A percentile compares a stretch with the other conserved stretches of the same genome.
These are phyloP conservation scores for Helogale parvula DNA, from an alignment of 2,113 vertebrate genomes.

Conservation along the genomic window DNA sequence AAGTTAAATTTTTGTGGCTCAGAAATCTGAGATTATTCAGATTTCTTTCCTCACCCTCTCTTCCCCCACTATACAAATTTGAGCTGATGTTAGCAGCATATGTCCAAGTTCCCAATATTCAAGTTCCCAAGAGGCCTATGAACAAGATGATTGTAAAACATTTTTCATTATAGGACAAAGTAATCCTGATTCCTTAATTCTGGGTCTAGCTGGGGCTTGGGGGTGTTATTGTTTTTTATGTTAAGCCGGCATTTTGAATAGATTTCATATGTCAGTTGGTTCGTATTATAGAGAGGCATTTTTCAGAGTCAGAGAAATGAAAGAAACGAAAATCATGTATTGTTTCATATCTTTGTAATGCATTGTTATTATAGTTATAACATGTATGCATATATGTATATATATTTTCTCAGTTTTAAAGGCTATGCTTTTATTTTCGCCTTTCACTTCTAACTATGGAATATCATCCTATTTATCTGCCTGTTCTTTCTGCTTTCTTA, in stretches of 20 bases:
- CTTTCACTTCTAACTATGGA: background rate
- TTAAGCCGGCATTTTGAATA: slow-evolving; percentile 45
- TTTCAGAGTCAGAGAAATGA: slow-evolving; percentile 46
- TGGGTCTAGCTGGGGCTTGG: background rate
- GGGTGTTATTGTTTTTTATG: background rate
- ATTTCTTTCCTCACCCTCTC: background rate
- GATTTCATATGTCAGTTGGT: background rate
- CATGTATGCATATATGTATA: too few relatives aligned
- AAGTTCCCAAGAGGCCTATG: slow-evolving; percentile 3
- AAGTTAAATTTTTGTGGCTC: background rate
- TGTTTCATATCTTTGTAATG: slow-evolving; percentile 1
- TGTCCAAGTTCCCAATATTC: background rate
- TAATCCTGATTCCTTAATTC: slow-evolving; percentile 48
- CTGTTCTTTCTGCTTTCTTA: background rate
- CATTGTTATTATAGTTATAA: slow-evolving; percentile 12
- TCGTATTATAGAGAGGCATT: slow-evolving; percentile 33
- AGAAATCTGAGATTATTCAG: background rate
- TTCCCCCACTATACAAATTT: background rate
- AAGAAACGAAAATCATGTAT: background rate
- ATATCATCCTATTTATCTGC: background rate
- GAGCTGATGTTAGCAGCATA: background rate
- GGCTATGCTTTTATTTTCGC: background rate
- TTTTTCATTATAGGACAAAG: slow-evolving; percentile 19
- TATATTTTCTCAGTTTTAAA: slow-evolving; percentile 21
- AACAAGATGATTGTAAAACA: slow-evolving; percentile 22